A percentile compares a stretch with the other conserved stretches of the same genome.
Evolutionary conservation across 2,113 vertebrate species (phyloP).

Genomic region (Balaeniceps rex): DNA sequence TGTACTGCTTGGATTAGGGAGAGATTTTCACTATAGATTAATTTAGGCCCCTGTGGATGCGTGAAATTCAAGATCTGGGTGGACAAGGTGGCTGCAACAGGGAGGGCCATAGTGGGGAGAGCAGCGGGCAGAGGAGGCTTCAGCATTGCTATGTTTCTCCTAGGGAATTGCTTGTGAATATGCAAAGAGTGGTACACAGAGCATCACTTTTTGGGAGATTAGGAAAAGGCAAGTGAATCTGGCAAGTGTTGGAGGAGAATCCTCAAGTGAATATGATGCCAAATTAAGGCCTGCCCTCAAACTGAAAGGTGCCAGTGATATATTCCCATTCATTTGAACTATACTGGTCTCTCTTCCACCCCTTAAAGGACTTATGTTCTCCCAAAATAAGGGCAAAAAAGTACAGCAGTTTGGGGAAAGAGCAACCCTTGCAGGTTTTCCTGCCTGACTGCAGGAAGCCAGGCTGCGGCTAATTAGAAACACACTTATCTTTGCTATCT

Average conservation of each 20-base stretch:
- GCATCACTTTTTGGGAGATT: neutral
- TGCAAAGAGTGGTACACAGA: neutral
- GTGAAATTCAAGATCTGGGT: neutral
- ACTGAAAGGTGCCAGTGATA: neutral
- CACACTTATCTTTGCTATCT: neutral
- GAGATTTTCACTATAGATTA: neutral
- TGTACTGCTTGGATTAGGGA: neutral
- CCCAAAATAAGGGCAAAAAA: neutral
- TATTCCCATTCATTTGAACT: too few species aligned
- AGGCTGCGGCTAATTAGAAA: neutral
- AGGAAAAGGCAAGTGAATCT: neutral
- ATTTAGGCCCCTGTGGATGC: neutral
- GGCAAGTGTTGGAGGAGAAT: accelerated
- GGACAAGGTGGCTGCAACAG: accelerated
- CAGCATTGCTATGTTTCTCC: neutral
- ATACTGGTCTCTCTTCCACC: neutral
- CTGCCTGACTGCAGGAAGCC: neutral
- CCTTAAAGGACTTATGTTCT: neutral
- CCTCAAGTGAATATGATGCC: neutral
- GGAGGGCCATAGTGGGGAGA: neutral
- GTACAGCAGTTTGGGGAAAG: neutral
- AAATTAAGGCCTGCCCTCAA: neutral
- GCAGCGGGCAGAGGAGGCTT: neutral
- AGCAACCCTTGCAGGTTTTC: neutral
- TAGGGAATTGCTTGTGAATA: neutral